These are phyloP conservation scores for Ceyx melanurus DNA, from an alignment of 2,113 vertebrate species.

Conservation along the genomic window DNA sequence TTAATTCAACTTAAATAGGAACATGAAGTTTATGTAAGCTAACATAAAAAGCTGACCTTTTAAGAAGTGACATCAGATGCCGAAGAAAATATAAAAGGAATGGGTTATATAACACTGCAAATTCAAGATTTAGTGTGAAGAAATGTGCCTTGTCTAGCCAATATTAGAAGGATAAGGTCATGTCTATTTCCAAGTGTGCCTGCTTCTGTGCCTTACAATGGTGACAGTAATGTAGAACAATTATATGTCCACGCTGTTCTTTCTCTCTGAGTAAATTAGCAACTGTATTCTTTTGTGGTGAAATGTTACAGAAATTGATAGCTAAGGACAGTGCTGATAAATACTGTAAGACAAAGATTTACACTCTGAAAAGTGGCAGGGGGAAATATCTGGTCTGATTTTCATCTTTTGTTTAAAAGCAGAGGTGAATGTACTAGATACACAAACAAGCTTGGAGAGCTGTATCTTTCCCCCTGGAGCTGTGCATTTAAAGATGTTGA, in stretches of 20 bases:
- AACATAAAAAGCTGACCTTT: background rate
- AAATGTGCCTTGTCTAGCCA: background rate
- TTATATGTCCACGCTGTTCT: background rate
- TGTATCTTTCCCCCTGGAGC: conserved; percentile 13
- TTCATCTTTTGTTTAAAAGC: background rate
- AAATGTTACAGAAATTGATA: background rate
- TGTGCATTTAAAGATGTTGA: conserved; percentile 43
- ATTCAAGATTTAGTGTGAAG: background rate
- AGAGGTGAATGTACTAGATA: background rate
- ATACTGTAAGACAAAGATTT: background rate
- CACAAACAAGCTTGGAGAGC: conserved; percentile 5
- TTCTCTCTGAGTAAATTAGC: background rate
- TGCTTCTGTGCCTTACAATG: background rate
- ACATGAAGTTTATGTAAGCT: background rate
- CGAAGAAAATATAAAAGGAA: background rate
- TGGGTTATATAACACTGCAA: background rate
- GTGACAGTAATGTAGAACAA: background rate
- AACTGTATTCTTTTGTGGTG: background rate
- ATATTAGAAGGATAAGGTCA: background rate
- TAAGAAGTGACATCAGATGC: background rate
- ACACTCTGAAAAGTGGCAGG: background rate
- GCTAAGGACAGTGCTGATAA: background rate
- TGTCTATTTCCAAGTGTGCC: background rate
- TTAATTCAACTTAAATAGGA: background rate
- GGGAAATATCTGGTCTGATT: conserved; percentile 10